phyloP scores from a whole-genome alignment of 2,888 invertebrate genomes.

The Ectemnius continuus region DNA sequence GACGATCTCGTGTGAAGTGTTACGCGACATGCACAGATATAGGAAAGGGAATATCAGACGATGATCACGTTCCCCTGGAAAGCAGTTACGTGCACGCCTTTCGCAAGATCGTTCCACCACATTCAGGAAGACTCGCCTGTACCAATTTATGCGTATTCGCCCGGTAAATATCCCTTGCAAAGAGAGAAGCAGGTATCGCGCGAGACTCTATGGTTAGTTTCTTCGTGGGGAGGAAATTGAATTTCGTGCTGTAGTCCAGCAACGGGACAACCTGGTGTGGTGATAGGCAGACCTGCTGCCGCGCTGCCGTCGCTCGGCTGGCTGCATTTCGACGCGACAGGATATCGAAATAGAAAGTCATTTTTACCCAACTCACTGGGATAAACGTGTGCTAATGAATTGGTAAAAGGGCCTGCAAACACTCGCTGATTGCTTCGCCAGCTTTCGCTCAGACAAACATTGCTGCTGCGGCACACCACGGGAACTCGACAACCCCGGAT shows the following conservation, averaged over 20 bases:
- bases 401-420: slow-evolving; percentile 56
- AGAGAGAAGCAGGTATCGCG: no score
- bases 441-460: slow-evolving; percentile 45
- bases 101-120: no score
- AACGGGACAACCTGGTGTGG: neutral
- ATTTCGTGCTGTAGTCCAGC: neutral
- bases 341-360: slow-evolving; percentile 28
- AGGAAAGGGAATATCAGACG: neutral
- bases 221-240: neutral
- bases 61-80: neutral
- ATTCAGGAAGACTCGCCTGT: no score
- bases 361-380: slow-evolving; percentile 32
- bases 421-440: slow-evolving; percentile 53
- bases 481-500: slow-evolving; percentile 28
- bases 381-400: slow-evolving; percentile 58
- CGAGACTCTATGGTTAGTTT: neutral
- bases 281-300: neutral
- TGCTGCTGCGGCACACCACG: slow-evolving; percentile 26
- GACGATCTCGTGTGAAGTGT: neutral
- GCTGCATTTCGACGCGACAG: neutral
- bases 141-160: no score
- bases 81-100: neutral
- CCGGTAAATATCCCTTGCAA: no score
- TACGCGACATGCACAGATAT: neutral
- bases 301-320: neutral